phyloP scores from a whole-genome alignment of 1,140 invertebrate species.

The Drosophila lowei region DNA sequence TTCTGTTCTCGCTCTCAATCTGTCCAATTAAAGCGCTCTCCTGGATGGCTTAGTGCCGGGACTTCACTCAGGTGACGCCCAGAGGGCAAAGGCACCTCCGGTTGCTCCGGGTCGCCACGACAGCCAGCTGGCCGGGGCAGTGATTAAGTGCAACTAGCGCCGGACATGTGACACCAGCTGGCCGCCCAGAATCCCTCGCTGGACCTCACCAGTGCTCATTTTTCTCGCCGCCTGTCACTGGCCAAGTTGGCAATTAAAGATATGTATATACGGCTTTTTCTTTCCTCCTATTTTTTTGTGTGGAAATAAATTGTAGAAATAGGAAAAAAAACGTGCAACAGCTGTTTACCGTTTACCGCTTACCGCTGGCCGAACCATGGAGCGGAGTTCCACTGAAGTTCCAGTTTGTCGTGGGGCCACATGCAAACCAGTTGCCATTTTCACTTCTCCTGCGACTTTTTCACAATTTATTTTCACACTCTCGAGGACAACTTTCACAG shows the following conservation, averaged over 20 bases:
- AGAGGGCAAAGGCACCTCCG: too few relatives aligned
- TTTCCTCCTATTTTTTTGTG: conserved; percentile 34
- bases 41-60: too few relatives aligned
- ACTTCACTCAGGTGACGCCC: too few relatives aligned
- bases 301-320: conserved; percentile 70
- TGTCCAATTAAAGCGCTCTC: too few relatives aligned
- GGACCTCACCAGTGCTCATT: conserved; percentile 57
- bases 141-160: conserved; percentile 68
- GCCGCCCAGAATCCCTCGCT: conserved; percentile 37
- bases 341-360: conserved; percentile 54
- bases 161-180: conserved; percentile 53
- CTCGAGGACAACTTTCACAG: conserved; percentile 71
- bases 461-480: conserved; percentile 81
- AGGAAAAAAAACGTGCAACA: conserved; percentile 67
- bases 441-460: conserved; percentile 52
- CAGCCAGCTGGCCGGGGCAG: conserved; percentile 55
- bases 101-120: too few relatives aligned
- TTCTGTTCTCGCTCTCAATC: too few relatives aligned
- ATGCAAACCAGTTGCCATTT: conserved; percentile 70
- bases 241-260: conserved; percentile 80
- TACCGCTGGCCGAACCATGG: conserved; percentile 8
- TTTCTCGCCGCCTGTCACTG: conserved; percentile 71
- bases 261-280: conserved; percentile 37
- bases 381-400: too few relatives aligned
- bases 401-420: conserved; percentile 18